phyloP scores from a whole-genome alignment of 2,113 vertebrate species.

The Pionites leucogaster region DNA sequence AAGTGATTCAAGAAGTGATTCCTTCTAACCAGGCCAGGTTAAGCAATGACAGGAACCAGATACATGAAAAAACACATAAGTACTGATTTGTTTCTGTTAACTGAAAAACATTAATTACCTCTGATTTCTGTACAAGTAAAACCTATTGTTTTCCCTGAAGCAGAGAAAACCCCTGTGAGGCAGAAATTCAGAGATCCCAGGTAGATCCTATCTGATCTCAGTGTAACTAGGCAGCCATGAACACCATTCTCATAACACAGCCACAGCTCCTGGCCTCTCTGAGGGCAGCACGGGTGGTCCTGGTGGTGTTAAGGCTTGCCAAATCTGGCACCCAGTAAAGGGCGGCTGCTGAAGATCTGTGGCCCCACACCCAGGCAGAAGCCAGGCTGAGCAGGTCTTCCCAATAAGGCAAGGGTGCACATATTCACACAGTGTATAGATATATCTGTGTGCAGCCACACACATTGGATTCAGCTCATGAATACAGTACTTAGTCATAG shows the following conservation, averaged over 20 bases:
- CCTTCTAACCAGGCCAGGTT: background rate
- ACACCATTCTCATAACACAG: rapidly evolving
- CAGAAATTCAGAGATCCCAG: background rate
- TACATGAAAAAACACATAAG: background rate
- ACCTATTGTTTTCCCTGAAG: background rate
- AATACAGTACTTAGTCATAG: background rate
- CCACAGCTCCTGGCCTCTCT: background rate
- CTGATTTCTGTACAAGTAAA: background rate
- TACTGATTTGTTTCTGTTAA: background rate
- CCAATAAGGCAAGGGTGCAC: background rate
- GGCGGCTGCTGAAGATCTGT: rapidly evolving
- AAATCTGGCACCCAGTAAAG: rapidly evolving
- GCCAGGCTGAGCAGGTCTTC: background rate
- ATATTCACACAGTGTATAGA: background rate
- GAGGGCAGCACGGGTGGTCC: rapidly evolving
- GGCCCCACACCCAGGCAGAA: background rate
- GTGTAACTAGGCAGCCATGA: background rate
- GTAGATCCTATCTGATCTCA: rapidly evolving
- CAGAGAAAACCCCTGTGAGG: background rate
- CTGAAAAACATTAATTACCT: background rate
- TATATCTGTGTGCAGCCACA: background rate
- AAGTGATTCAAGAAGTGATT: background rate
- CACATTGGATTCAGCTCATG: background rate
- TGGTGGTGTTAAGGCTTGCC: rapidly evolving
- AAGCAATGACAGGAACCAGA: background rate